These are phyloP conservation scores for Oreochromis spilurus DNA, from an alignment of 2,113 vertebrate species.

Conservation along the genomic window DNA sequence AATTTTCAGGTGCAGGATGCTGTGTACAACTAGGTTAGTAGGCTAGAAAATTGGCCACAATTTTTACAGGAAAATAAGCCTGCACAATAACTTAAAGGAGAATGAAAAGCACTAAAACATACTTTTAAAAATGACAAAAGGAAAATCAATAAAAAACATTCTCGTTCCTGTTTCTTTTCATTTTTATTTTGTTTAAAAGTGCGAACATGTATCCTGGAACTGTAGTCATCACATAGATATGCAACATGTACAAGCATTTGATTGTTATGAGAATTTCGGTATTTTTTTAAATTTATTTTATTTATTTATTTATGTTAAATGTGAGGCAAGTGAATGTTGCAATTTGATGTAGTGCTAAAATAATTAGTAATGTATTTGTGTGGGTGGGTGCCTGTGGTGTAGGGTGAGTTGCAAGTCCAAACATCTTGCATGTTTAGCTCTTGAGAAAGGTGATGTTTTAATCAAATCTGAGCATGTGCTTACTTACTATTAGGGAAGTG, in stretches of 20 bases:
- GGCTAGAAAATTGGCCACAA: slow-evolving; percentile 3
- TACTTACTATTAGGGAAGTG: neutral
- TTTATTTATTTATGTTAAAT: neutral
- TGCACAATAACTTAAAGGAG: neutral
- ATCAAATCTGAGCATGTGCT: neutral
- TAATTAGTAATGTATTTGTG: neutral
- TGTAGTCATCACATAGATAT: neutral
- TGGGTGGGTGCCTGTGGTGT: neutral
- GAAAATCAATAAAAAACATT: neutral
- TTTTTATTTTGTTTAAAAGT: neutral
- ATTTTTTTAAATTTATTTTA: neutral
- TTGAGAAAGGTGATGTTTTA: neutral
- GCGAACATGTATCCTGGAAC: neutral
- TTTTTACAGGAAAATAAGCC: neutral
- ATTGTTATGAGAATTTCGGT: neutral
- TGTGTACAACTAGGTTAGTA: slow-evolving; percentile 25
- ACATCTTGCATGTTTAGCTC: slow-evolving; percentile 15
- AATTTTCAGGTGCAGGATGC: neutral
- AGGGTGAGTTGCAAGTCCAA: neutral
- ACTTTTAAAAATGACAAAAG: neutral
- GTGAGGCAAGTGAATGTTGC: neutral
- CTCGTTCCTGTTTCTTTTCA: neutral
- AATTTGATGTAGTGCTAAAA: neutral
- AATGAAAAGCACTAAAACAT: neutral
- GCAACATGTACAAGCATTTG: neutral